Evolutionary conservation across 2,797 vertebrate species (phyloP).

Genomic region (Poeciliopsis paucimaculata): DNA sequence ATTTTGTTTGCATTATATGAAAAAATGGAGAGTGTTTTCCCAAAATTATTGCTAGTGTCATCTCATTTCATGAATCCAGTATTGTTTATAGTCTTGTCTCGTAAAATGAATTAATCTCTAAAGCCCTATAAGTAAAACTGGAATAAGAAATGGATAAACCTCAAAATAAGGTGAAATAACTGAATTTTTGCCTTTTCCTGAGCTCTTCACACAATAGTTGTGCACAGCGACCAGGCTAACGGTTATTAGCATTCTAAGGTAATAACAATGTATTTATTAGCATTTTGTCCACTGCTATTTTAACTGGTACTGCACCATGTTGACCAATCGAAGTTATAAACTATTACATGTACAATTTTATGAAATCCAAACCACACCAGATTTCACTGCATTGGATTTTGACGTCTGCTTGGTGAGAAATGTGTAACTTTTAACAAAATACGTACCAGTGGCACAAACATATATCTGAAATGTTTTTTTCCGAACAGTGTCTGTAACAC

Average conservation of each 20-base stretch:
- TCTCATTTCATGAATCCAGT: neutral
- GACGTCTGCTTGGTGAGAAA: neutral
- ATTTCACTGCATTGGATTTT: neutral
- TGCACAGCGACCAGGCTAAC: neutral
- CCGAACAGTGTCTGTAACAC: no score
- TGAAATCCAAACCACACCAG: neutral
- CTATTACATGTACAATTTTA: neutral
- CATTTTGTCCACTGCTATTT: neutral
- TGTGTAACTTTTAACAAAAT: neutral
- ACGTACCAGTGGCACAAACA: no score
- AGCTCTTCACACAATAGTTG: neutral
- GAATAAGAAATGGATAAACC: neutral
- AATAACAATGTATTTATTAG: neutral
- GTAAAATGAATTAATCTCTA: neutral
- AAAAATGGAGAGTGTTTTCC: neutral
- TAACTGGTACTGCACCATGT: neutral
- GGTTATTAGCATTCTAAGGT: neutral
- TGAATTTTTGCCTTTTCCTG: neutral
- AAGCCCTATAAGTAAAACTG: neutral
- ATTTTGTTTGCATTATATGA: neutral
- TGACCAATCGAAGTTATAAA: neutral
- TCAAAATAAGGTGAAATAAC: neutral
- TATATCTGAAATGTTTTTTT: no score
- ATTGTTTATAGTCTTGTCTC: neutral
- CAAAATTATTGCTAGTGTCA: neutral